Conservation (phyloP, 2,113 vertebrate genomes). For the Corvus hawaiiensis region DNA sequence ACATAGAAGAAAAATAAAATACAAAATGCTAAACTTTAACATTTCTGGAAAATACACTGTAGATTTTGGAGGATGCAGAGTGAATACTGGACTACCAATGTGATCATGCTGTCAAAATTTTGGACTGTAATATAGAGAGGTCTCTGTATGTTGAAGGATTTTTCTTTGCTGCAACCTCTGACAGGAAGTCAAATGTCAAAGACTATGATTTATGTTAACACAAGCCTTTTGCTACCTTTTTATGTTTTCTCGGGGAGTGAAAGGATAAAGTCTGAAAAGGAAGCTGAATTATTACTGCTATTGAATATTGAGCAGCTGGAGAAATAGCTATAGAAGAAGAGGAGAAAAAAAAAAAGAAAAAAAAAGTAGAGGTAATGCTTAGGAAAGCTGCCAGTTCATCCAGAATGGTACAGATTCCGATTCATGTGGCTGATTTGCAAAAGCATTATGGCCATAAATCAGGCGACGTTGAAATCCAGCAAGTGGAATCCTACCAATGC, state of each 20-base stretch:
- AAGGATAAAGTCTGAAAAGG: neutral
- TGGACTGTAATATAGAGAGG: neutral
- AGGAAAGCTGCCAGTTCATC: neutral
- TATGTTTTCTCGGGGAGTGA: neutral
- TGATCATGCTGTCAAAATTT: neutral
- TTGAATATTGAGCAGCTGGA: neutral
- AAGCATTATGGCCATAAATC: neutral
- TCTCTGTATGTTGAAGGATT: neutral
- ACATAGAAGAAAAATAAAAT: neutral
- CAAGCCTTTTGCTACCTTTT: neutral
- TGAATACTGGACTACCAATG: neutral
- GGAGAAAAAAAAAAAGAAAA: neutral
- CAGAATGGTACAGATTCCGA: neutral
- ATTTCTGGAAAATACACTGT: neutral
- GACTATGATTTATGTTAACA: neutral
- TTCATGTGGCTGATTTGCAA: neutral
- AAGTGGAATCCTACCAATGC: neutral
- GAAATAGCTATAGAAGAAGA: neutral
- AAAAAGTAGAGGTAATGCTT: neutral
- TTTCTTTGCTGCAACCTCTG: neutral
- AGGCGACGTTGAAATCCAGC: neutral
- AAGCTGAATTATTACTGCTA: neutral
- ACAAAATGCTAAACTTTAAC: neutral
- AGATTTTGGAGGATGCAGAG: neutral
- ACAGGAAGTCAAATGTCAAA: neutral